phyloP scores from a whole-genome alignment of 2,888 invertebrate species.

The Aporophyla lueneburgensis region DNA sequence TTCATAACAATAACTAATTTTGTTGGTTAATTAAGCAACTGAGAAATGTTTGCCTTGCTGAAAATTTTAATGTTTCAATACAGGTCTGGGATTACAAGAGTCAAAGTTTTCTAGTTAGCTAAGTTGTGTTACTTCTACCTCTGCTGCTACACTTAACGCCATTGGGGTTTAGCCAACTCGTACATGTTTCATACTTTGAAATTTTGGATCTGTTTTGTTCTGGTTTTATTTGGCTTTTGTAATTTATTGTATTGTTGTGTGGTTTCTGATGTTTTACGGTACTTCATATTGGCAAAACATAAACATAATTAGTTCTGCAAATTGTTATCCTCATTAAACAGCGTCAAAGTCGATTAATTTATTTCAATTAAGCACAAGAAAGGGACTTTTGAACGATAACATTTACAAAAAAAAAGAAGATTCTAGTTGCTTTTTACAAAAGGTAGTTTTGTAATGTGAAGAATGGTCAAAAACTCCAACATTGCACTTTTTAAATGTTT shows the following conservation, averaged over 20 bases:
- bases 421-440: too few relatives aligned
- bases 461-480: too few relatives aligned
- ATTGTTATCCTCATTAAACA: too few relatives aligned
- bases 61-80: constrained; percentile 76
- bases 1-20: constrained; percentile 86
- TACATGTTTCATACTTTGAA: constrained; percentile 54
- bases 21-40: constrained; percentile 82
- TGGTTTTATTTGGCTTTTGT: constrained; percentile 18
- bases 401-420: too few relatives aligned
- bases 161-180: constrained; percentile 48
- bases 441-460: too few relatives aligned
- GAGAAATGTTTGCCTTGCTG: constrained; percentile 74
- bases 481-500: too few relatives aligned
- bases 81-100: constrained; percentile 70
- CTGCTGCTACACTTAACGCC: constrained; percentile 54
- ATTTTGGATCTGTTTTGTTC: constrained; percentile 51
- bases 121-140: constrained; percentile 57
- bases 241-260: constrained; percentile 35
- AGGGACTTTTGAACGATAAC: too few relatives aligned
- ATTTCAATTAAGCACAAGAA: too few relatives aligned
- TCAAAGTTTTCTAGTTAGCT: constrained; percentile 65
- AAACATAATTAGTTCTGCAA: background rate
- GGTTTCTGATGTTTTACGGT: constrained; percentile 1
- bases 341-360: too few relatives aligned
- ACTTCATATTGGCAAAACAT: background rate